Base-by-base conservation (phyloP, 2,888 invertebrate genomes). In the Watsonalla binaria region DNA sequence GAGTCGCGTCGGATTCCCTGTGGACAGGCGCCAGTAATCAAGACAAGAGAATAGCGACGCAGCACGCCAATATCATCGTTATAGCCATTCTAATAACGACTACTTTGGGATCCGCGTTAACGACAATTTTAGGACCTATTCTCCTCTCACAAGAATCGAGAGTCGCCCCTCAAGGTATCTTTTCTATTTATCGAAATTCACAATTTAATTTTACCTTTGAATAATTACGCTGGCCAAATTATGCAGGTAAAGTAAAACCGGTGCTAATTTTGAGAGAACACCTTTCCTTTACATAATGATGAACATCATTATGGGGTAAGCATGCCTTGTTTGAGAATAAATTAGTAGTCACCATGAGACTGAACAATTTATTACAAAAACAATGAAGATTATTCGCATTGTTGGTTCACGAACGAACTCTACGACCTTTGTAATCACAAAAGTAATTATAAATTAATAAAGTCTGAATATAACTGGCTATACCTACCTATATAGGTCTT, bases 21-120 rank as follows among this genome's bases (percentile, higher is more conserved):
- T 86, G 84, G 84, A 64, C 65, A 39, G 81, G 83, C 45, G 72
- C 84, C 1, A 79, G 77, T 45, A 65, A 65, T 37, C 76, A 80
- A 60, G 90, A 90, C 66, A 78, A 68, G 55, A 68, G 66, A 56
- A 82, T 86, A 59, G 89, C 90, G 5, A 61, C 58, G 42, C 85
- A 88, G 58, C 90, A 90, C 66, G 72, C 87, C 6, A 90, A 89
- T 76, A 88, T 90, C 57, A 90, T 90, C 65, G 85, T 90, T 74
- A 89, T 90, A 64, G 88, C 89, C 11, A 86, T 90, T 59, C 62
- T 90, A 0, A 56, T 86, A 74, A 90, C 88, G 62, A 76, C 87
- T 7, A 82, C 85, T 51, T 73, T 90, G 54, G 90, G 90, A 13
- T 88, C 90, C 0, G 67, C 68, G 6, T 74, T 90, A 33, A 88